These are phyloP conservation scores for Aphaenogaster floridana DNA, from an alignment of 1,140 invertebrate genomes.

Conservation along the genomic window DNA sequence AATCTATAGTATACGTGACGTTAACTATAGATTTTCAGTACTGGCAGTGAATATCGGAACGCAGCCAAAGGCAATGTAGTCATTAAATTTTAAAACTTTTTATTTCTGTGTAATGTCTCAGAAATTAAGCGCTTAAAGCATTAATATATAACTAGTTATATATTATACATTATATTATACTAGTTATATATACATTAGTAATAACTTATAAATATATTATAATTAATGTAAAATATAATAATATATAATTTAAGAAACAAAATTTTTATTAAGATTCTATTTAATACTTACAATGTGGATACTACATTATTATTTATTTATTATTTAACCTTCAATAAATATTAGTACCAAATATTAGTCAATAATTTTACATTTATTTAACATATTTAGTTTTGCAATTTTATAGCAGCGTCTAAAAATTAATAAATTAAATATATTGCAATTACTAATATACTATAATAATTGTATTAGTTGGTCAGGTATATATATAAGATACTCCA, in stretches of 20 bases:
- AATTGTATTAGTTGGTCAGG: neutral
- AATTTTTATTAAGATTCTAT: neutral
- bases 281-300: neutral
- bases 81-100: neutral
- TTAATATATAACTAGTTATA: too few relatives aligned
- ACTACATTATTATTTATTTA: neutral
- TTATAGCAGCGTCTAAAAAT: neutral
- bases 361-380: neutral
- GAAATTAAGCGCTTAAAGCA: too few relatives aligned
- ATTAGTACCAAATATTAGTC: neutral
- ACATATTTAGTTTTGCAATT: neutral
- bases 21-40: too few relatives aligned
- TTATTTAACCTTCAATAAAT: neutral
- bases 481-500: neutral
- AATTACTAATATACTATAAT: neutral
- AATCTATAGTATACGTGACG: too few relatives aligned
- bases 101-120: neutral
- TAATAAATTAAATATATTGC: neutral
- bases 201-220: constrained; percentile 33
- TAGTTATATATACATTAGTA: neutral
- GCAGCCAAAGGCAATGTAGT: neutral
- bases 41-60: too few relatives aligned
- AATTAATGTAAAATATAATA: constrained; percentile 7
- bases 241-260: neutral
- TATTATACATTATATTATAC: too few relatives aligned